Conservation (phyloP, 1,140 invertebrate genomes). For the Cydia pomonella region DNA sequence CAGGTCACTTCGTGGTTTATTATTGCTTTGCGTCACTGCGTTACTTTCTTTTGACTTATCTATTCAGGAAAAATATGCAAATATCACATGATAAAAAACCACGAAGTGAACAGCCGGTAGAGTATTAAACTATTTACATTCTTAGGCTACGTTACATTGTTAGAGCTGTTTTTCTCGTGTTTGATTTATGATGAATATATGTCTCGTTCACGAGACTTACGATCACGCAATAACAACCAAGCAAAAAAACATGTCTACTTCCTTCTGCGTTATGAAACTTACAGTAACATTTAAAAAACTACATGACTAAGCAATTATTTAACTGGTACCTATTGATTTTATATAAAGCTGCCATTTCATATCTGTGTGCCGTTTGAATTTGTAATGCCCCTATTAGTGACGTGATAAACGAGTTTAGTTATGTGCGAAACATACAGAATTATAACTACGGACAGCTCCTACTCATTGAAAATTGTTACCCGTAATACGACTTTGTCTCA, state of each 20-base stretch:
- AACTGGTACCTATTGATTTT: slow-evolving; percentile 9
- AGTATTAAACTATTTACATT: background rate
- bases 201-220: background rate
- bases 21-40: too few relatives aligned
- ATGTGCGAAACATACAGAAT: background rate
- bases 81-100: too few relatives aligned
- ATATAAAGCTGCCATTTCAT: background rate
- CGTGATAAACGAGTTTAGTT: background rate
- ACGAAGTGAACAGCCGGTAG: too few relatives aligned
- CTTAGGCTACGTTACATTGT: background rate
- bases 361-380: background rate
- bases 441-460: background rate
- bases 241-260: background rate
- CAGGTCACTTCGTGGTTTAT: too few relatives aligned
- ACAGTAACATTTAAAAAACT: background rate
- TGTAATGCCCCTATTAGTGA: background rate
- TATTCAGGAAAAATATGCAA: too few relatives aligned
- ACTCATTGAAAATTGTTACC: background rate
- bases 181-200: background rate
- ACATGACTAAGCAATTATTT: slow-evolving; percentile 1
- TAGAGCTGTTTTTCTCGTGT: background rate
- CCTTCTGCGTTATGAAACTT: slow-evolving; percentile 10
- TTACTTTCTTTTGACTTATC: too few relatives aligned
- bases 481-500: background rate
- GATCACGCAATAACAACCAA: background rate